phyloP scores from a whole-genome alignment of 2,113 vertebrate species.

The Hydrolagus affinis region DNA sequence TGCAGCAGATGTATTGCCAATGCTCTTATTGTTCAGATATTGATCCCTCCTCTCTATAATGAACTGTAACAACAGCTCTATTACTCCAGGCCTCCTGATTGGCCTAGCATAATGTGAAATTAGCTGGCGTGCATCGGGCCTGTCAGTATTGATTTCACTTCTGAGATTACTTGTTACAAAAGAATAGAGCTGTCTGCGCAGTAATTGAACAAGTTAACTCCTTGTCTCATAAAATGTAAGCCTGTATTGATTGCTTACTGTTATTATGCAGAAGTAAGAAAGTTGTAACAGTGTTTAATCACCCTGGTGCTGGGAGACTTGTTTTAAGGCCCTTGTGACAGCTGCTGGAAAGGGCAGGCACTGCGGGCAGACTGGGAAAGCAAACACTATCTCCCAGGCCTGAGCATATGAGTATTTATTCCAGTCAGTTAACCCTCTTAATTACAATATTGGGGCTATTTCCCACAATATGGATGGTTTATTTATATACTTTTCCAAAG shows the following conservation, averaged over 20 bases:
- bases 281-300: constrained; percentile 64
- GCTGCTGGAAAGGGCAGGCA: constrained; percentile 40
- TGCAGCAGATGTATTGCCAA: constrained; percentile 53
- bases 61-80: constrained; percentile 94
- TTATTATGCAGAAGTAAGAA: constrained; percentile 58
- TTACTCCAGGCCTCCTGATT: constrained; percentile 78
- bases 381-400: constrained; percentile 63
- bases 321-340: constrained; percentile 49
- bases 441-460: constrained; percentile 85
- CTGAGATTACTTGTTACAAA: constrained; percentile 99
- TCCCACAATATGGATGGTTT: constrained; percentile 82
- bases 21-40: constrained; percentile 63
- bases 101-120: constrained; percentile 97
- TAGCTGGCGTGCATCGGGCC: constrained; percentile 82
- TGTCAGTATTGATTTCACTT: constrained; percentile 97
- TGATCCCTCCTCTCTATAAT: constrained; percentile 79
- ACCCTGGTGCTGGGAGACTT: constrained; percentile 55
- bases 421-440: constrained; percentile 80
- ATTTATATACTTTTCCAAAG: constrained; percentile 75
- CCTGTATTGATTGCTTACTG: constrained; percentile 81
- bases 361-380: constrained; percentile 38
- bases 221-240: constrained; percentile 98
- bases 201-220: constrained; percentile 99
- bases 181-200: constrained; percentile 98
- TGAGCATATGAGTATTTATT: constrained; percentile 81